These are phyloP conservation scores for Ypsolopha scabrella DNA, from an alignment of 2,888 invertebrate species.

Conservation along the genomic window DNA sequence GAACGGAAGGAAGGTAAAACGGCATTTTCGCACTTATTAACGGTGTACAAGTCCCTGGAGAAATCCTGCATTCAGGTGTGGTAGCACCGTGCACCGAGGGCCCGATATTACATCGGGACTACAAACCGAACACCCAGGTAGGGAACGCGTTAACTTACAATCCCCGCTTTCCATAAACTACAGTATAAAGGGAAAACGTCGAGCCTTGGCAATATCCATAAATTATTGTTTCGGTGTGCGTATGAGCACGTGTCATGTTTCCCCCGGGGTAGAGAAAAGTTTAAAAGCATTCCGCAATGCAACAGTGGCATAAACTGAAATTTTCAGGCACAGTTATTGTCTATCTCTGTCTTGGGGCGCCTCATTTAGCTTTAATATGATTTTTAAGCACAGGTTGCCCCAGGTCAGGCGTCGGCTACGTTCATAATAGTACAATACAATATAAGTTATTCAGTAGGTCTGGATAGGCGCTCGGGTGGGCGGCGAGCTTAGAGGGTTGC, in stretches of 20 bases:
- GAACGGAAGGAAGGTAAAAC: constrained; percentile 17
- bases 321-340: neutral
- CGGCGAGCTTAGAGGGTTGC: constrained; percentile 33
- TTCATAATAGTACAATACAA: constrained; percentile 26
- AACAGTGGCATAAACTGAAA: neutral
- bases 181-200: constrained; percentile 9
- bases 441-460: constrained; percentile 41
- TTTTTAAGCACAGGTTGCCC: constrained; percentile 34
- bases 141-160: constrained; percentile 14
- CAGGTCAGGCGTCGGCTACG: constrained; percentile 37
- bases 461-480: neutral
- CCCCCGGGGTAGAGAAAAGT: no score
- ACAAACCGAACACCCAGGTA: neutral
- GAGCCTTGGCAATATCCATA: constrained; percentile 8
- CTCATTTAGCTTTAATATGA: no score
- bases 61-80: constrained; percentile 46
- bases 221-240: constrained; percentile 1
- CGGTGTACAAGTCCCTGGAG: constrained; percentile 48
- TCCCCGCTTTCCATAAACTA: constrained; percentile 29
- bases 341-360: no score
- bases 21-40: constrained; percentile 46
- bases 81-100: constrained; percentile 27
- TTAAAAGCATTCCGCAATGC: no score
- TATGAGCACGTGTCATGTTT: neutral
- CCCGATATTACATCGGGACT: constrained; percentile 25